These are phyloP conservation scores for Dione juno DNA, from an alignment of 2,888 invertebrate species.

Conservation along the genomic window DNA sequence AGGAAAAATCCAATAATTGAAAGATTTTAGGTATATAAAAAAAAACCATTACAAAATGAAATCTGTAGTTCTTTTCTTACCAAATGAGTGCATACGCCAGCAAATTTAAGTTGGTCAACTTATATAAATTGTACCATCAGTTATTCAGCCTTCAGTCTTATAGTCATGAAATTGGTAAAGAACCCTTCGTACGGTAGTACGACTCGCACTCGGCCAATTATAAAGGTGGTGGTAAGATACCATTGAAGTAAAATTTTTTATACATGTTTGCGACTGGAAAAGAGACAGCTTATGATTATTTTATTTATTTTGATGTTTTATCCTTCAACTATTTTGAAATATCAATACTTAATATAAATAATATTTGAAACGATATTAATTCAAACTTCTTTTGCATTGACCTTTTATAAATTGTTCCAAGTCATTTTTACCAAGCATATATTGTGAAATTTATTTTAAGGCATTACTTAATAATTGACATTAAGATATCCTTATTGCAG, in stretches of 20 bases:
- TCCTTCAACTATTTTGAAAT: not conserved
- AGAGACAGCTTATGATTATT: not conserved
- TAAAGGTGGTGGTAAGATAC: not conserved
- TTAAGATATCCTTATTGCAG: constrained; percentile 56
- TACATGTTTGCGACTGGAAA: not conserved
- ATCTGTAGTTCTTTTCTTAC: too few species aligned
- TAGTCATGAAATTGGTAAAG: too few species aligned
- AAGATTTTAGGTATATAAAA: too few species aligned
- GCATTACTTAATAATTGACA: not conserved
- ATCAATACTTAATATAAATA: not conserved
- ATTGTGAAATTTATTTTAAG: not conserved
- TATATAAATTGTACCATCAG: too few species aligned
- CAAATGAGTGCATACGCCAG: too few species aligned
- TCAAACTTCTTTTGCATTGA: not conserved
- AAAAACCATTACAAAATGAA: too few species aligned
- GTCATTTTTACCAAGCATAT: not conserved
- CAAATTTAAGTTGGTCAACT: too few species aligned
- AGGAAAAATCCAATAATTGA: too few species aligned
- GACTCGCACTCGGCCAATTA: not conserved
- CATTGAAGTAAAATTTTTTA: not conserved
- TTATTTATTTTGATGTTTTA: not conserved
- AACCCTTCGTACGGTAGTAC: too few species aligned
- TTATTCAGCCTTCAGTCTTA: too few species aligned
- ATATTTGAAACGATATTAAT: not conserved
- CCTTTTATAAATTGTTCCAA: not conserved